These are phyloP conservation scores for Polyploca ridens DNA, from an alignment of 2,888 invertebrate species.

Conservation along the genomic window DNA sequence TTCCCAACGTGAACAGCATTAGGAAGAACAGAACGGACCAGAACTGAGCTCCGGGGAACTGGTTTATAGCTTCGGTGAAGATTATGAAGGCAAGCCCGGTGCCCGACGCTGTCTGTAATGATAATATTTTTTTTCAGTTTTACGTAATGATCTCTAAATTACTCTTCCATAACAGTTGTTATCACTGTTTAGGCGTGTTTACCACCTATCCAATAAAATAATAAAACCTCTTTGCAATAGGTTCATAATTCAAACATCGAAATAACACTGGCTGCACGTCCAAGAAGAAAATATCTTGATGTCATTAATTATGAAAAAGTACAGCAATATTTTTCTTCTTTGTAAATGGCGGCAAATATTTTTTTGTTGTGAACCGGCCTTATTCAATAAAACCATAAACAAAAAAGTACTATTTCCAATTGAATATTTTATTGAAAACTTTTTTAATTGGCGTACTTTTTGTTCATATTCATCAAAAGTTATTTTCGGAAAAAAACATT, in stretches of 20 bases:
- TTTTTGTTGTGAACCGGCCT: not conserved
- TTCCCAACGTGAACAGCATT: conserved; percentile 98
- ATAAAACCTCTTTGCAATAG: too few relatives aligned
- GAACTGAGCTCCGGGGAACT: conserved; percentile 97
- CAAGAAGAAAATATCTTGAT: too few relatives aligned
- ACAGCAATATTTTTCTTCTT: too few relatives aligned
- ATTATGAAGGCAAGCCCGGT: conserved; percentile 98
- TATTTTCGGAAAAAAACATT: not conserved
- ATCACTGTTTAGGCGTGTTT: too few relatives aligned
- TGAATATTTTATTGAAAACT: not conserved
- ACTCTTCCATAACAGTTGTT: too few relatives aligned
- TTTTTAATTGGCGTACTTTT: not conserved
- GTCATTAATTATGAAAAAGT: too few relatives aligned
- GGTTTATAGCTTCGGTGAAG: conserved; percentile 98
- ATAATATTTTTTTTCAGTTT: conserved; percentile 12
- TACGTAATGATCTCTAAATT: too few relatives aligned
- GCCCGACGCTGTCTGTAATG: conserved; percentile 95
- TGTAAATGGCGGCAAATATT: not conserved
- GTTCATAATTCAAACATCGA: too few relatives aligned
- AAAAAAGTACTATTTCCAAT: not conserved
- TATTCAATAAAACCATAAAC: too few relatives aligned
- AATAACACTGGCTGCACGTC: too few relatives aligned
- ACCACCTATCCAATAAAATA: too few relatives aligned
- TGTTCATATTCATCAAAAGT: not conserved
- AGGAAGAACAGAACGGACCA: conserved; percentile 98